Evolutionary conservation across 1,140 invertebrate genomes (phyloP).

Genomic region (Anthonomus grandis): DNA sequence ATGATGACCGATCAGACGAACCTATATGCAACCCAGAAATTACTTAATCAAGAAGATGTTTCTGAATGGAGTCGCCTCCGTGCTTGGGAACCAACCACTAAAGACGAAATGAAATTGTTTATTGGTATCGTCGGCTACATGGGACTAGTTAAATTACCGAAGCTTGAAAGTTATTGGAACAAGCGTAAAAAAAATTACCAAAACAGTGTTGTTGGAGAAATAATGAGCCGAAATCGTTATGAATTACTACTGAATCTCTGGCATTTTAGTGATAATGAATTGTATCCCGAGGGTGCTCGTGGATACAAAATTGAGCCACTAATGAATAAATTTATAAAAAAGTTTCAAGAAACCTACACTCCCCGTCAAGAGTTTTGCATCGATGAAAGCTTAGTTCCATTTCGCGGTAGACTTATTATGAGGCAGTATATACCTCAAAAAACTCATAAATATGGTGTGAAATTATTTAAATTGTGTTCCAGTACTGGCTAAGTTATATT

Average conservation of each 20-base stretch:
- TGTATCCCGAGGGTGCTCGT: constrained; percentile 22
- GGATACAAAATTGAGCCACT: constrained; percentile 33
- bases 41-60: background rate
- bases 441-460: constrained; percentile 44
- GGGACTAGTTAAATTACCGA: constrained; percentile 10
- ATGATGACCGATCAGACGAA: background rate
- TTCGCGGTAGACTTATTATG: constrained; percentile 44
- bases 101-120: constrained; percentile 9
- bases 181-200: background rate
- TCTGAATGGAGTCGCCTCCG: background rate
- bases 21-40: background rate
- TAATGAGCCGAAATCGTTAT: constrained; percentile 11
- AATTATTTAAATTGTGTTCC: constrained; percentile 23
- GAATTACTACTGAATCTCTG: constrained; percentile 7
- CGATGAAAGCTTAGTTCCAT: constrained; percentile 42
- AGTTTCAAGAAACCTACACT: constrained; percentile 21
- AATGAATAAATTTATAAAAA: constrained; percentile 22
- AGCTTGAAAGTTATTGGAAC: constrained; percentile 1
- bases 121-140: constrained; percentile 14
- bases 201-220: background rate
- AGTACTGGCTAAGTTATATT: constrained; percentile 15
- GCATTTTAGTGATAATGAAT: constrained; percentile 34
- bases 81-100: constrained; percentile 10
- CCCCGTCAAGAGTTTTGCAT: constrained; percentile 26
- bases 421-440: constrained; percentile 49